Evolutionary conservation across 2,888 invertebrate species (phyloP).

Genomic region (Eurois occulta): DNA sequence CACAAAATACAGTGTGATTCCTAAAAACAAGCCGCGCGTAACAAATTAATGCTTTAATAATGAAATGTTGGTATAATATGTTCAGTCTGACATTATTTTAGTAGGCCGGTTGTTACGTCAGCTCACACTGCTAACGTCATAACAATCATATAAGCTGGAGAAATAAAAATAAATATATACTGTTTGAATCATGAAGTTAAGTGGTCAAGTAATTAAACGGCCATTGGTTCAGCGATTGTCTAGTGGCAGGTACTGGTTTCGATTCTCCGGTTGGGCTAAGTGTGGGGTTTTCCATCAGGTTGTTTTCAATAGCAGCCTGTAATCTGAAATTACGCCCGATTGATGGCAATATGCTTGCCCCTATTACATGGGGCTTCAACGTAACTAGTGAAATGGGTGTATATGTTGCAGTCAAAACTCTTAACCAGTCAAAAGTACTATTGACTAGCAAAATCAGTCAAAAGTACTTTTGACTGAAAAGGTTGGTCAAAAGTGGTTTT

Average conservation of each 20-base stretch:
- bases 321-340: background rate
- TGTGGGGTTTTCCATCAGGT: background rate
- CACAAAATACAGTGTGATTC: background rate
- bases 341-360: background rate
- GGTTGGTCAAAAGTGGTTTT: too few relatives aligned
- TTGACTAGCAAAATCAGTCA: too few relatives aligned
- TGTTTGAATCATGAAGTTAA: slow-evolving; percentile 5
- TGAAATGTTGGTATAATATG: slow-evolving; percentile 33
- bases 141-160: background rate
- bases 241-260: background rate
- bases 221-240: background rate
- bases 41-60: slow-evolving; percentile 29
- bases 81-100: slow-evolving; percentile 22
- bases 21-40: slow-evolving; percentile 4
- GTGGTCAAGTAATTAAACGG: slow-evolving; percentile 1
- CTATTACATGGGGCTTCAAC: background rate
- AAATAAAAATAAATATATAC: slow-evolving; percentile 38
- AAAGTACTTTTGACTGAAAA: too few relatives aligned
- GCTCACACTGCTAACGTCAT: slow-evolving; percentile 29
- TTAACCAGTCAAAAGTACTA: too few relatives aligned
- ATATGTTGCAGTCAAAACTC: too few relatives aligned
- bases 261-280: background rate
- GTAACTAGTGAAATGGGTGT: background rate
- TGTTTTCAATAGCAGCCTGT: background rate
- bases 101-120: slow-evolving; percentile 26